Evolutionary conservation across 2,113 vertebrate genomes (phyloP).

Genomic region (Rhynchopsitta pachyrhyncha): DNA sequence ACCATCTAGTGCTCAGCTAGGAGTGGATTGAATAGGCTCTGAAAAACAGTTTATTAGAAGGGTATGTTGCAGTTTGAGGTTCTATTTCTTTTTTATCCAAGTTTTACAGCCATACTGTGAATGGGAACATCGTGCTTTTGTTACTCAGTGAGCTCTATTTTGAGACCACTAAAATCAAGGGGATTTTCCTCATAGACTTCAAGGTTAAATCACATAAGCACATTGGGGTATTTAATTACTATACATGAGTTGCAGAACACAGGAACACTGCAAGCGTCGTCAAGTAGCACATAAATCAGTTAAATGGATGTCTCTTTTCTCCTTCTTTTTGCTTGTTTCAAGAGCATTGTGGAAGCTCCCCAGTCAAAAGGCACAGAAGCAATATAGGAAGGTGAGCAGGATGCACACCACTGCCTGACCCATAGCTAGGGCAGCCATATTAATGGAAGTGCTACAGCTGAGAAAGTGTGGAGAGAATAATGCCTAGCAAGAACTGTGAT

Average conservation of each 20-base stretch:
- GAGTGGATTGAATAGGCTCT: neutral
- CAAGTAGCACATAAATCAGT: neutral
- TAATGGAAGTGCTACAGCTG: neutral
- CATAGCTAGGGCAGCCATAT: rapidly evolving
- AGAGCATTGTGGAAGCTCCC: neutral
- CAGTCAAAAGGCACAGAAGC: neutral
- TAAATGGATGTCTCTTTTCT: neutral
- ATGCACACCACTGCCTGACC: neutral
- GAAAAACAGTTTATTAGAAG: neutral
- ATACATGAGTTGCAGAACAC: neutral
- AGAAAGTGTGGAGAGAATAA: neutral
- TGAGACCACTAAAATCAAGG: neutral
- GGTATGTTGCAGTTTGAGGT: neutral
- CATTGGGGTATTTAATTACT: neutral
- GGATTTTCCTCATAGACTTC: neutral
- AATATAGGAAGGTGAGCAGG: neutral
- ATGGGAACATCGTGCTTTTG: neutral
- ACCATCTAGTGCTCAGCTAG: neutral
- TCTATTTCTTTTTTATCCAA: neutral
- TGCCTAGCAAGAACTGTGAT: neutral
- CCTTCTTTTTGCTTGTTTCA: neutral
- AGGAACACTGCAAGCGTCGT: neutral
- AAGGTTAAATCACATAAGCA: neutral
- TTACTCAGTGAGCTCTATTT: neutral
- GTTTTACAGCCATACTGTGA: neutral